phyloP scores from a whole-genome alignment of 2,888 invertebrate genomes.

The Geotrupes spiniger region DNA sequence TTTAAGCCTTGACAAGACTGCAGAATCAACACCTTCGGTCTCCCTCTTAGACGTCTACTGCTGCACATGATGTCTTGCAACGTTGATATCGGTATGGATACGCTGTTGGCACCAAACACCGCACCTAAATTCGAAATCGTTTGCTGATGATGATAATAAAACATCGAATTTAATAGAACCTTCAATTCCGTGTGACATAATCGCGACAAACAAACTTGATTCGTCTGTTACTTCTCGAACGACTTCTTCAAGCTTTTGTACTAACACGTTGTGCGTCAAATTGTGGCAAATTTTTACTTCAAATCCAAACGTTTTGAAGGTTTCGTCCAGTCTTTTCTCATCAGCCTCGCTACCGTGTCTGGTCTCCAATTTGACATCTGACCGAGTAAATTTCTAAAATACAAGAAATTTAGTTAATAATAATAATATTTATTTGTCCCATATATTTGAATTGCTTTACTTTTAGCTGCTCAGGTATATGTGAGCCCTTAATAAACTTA shows the following conservation, averaged over 20 bases:
- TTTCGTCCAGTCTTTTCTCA: constrained; percentile 36
- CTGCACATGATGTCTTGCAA: constrained; percentile 49
- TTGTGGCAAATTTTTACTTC: constrained; percentile 36
- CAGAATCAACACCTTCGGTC: constrained; percentile 57
- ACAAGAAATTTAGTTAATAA: no score
- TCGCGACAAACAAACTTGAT: constrained; percentile 49
- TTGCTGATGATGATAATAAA: neutral
- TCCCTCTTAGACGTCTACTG: constrained; percentile 42
- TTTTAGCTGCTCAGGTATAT: no score
- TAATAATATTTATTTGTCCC: no score
- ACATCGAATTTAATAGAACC: constrained; percentile 31
- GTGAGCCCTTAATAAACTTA: no score
- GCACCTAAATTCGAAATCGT: constrained; percentile 41
- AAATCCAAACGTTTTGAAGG: constrained; percentile 47
- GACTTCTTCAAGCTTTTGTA: constrained; percentile 31
- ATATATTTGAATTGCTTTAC: no score
- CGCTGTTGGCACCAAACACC: constrained; percentile 54
- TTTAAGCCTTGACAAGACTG: constrained; percentile 57
- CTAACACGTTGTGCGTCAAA: constrained; percentile 38
- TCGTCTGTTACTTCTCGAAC: constrained; percentile 36
- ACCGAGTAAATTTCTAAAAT: constrained; percentile 31
- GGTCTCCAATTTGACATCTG: constrained; percentile 33
- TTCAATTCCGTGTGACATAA: constrained; percentile 50
- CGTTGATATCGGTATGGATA: constrained; percentile 50
- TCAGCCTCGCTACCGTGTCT: constrained; percentile 48